These are phyloP conservation scores for Sebastes diaconus DNA, from an alignment of 2,797 vertebrate species.

Conservation along the genomic window DNA sequence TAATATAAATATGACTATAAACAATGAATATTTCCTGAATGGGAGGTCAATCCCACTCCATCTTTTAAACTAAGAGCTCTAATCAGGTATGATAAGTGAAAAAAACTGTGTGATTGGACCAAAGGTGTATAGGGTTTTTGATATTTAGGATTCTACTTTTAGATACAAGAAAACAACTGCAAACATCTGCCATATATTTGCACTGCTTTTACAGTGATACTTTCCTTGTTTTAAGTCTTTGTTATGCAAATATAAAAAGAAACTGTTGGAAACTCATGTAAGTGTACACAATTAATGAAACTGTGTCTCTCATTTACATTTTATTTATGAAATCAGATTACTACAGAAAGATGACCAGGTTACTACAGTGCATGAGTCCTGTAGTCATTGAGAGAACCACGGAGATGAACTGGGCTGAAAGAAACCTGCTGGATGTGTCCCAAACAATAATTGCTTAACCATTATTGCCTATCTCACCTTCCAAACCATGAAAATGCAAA, in stretches of 20 bases:
- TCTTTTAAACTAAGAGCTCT: background rate
- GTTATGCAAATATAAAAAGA: background rate
- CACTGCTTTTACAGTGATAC: background rate
- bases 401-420: slow-evolving; percentile 8
- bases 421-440: slow-evolving; percentile 23
- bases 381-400: background rate
- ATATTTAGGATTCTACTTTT: background rate
- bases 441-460: slow-evolving; percentile 34
- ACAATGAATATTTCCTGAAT: background rate
- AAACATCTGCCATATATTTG: background rate
- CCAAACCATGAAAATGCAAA: slow-evolving; percentile 60
- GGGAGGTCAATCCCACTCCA: background rate
- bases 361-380: too few relatives aligned
- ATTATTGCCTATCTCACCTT: slow-evolving; percentile 56
- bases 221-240: background rate
- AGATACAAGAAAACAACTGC: background rate
- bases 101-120: too few relatives aligned
- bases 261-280: background rate
- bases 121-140: background rate
- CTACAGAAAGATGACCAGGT: background rate
- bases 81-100: too few relatives aligned
- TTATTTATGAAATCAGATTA: background rate
- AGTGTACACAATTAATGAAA: background rate
- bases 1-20: background rate
- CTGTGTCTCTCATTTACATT: background rate